Base-by-base conservation (phyloP, 2,888 invertebrate species). In the Lithodes maja region DNA sequence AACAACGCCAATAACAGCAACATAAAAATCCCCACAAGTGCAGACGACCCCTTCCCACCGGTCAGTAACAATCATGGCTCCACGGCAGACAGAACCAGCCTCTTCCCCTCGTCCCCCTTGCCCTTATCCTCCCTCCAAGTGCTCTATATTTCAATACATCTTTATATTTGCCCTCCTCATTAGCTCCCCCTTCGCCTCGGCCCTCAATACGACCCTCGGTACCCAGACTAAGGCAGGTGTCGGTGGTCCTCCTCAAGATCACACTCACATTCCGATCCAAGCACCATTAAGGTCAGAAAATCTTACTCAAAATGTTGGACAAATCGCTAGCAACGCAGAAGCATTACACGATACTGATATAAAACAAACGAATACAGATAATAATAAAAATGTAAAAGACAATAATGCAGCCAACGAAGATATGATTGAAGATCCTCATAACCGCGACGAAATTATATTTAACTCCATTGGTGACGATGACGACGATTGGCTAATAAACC, bases 401-500 rank as follows among this genome's bases (percentile, higher is more conserved):
- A 12, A 61, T 61, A 61, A 12, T 7, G 5, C 33, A 33, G 33
- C 12, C 5, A 61, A 12, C 12, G 61, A 61, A 12, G 61, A 61
- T 7, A 61, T 61, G 12, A 12, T 12, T 12, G 61, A 61, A 61
- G 61, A 61, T 61, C 7, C 5, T 5, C 33, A 33, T 33, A 33
- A 33, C 33, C 33, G 33, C 61, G 61, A 61, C 61, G 7, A 61
- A 61, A 61, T 7, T 0, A 5, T 61, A 5, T 61, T 61, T 12
- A 12, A 12, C 61, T 61, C 12, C 61, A 7, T 61, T 12, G 61
- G 61, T 5, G 61, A 61, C 12, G 5, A 61, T 12, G 12, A 61
- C 12, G 61, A 61, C 5, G 61, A 84, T 3, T 84, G 84, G 84
- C 82, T 81, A 1, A 49, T 61, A 15, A 74, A 81, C 75, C 9